Evolutionary conservation across 2,888 invertebrate species (phyloP), one percentile per base, ranked within the genome.

Genomic region (Erannis defoliaria): DNA sequence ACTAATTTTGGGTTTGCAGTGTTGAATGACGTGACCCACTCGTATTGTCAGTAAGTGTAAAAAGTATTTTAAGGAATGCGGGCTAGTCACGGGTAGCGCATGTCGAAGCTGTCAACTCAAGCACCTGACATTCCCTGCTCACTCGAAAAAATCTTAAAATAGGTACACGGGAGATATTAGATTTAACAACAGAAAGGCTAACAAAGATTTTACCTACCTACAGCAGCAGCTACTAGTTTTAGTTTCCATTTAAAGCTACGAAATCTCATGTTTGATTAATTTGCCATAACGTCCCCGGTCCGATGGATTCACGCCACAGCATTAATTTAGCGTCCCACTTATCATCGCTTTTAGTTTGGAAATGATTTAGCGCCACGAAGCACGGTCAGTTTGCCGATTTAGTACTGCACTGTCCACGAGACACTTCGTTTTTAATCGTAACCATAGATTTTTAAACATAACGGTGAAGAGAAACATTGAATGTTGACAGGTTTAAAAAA

Each of bases 1-100:
- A 89, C 86, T 89, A 89, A 90, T 92, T 92, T 92, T 92, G 90
- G 90, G 88, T 91, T 91, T 87, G 80, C 93, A 93, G 93, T 87
- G 90, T 88, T 91, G 90, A 93, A 87, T 88, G 89, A 89, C 87
- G 88, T 89, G 89, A 89, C 76, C 82, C 87, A 85, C 85, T 87
- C 80, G 76, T 75, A 57, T 55, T 69, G 54, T 82, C 88, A 82
- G 93, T 93, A 93, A 93, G 93, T 92, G 82, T 85, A 85, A 77
- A 88, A 84, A 84, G 77, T 81, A 82, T 83, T 86, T 77, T 82
- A 80, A 84, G 85, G 89, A 92, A 92, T 91, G 92, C 77, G 88
- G 89, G 84, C 84, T 86, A 88, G 85, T 77, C 88, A 88, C 89
- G 88, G 90, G 85, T 91, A 91, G 90, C 89, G 93, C 92, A 92